A percentile compares a stretch with the other conserved stretches of the same genome.
phyloP scores from a whole-genome alignment of 2,113 vertebrate genomes.

The Mellivora capensis region DNA sequence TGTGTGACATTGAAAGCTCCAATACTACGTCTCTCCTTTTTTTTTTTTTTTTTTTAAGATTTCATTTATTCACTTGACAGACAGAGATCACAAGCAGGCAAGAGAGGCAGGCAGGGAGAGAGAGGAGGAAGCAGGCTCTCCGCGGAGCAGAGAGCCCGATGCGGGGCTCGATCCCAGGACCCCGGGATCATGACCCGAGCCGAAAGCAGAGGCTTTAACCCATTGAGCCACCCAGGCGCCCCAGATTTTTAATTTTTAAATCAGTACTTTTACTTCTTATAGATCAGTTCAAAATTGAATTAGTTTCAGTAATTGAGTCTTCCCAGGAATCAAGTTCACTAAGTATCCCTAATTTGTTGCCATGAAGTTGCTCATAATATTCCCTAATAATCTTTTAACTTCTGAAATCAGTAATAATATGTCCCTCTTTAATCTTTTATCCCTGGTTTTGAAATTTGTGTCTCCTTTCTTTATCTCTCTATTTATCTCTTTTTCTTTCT shows the following conservation, averaged over 20 bases:
- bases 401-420: background rate
- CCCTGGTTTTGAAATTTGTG: background rate
- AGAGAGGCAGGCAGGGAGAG: no score
- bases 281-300: background rate
- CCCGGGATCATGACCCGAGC: no score
- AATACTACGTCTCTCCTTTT: no score
- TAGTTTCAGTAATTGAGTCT: background rate
- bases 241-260: background rate
- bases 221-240: no score
- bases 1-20: no score
- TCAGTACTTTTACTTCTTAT: background rate
- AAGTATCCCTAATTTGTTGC: background rate
- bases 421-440: background rate
- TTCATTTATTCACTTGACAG: no score
- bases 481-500: background rate
- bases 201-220: no score
- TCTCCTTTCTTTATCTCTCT: background rate
- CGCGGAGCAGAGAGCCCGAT: no score
- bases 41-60: no score
- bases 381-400: background rate
- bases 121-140: no score
- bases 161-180: no score
- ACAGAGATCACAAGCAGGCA: no score
- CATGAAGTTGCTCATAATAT: background rate
- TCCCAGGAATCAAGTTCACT: background rate